These are phyloP conservation scores for Schizothorax lantsangensis DNA, from an alignment of 2,797 vertebrate species.

Conservation along the genomic window DNA sequence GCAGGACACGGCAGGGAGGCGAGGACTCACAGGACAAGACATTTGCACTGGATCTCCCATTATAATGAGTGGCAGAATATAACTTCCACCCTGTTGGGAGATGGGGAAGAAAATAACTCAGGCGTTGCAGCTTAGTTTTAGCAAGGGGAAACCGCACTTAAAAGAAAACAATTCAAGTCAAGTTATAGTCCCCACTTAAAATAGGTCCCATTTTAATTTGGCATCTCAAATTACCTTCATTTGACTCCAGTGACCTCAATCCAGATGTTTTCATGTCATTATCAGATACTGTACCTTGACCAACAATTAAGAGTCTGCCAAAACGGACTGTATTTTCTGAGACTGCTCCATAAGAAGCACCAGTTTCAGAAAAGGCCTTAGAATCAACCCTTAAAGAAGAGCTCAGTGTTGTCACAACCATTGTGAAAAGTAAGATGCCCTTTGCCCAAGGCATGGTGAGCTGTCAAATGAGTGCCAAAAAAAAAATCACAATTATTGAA, in stretches of 20 bases:
- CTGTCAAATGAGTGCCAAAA: accelerated
- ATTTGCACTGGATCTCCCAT: slow-evolving; percentile 59
- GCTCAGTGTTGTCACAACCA: background rate
- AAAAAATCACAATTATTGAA: accelerated
- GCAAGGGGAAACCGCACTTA: slow-evolving; percentile 1
- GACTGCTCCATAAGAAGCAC: too few species aligned
- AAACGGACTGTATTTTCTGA: background rate
- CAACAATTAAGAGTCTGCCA: slow-evolving; percentile 7
- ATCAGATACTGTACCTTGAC: background rate
- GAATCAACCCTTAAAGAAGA: background rate
- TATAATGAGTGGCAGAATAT: slow-evolving; percentile 59
- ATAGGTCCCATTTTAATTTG: background rate
- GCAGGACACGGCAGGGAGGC: slow-evolving; percentile 54
- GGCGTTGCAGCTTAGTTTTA: slow-evolving; percentile 1
- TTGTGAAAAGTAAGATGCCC: background rate
- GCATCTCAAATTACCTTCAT: background rate
- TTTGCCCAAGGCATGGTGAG: slow-evolving; percentile 36
- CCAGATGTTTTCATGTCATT: background rate
- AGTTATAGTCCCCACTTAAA: background rate
- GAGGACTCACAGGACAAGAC: slow-evolving; percentile 54
- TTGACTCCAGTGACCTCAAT: background rate
- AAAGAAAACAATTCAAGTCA: background rate
- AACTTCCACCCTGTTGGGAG: slow-evolving; percentile 51
- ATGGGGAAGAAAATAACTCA: background rate
- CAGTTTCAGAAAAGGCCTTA: background rate